A percentile compares a stretch with the other conserved stretches of the same genome.
These are phyloP conservation scores for Pyrochroa serraticornis DNA, from an alignment of 2,888 invertebrate species.

Conservation along the genomic window DNA sequence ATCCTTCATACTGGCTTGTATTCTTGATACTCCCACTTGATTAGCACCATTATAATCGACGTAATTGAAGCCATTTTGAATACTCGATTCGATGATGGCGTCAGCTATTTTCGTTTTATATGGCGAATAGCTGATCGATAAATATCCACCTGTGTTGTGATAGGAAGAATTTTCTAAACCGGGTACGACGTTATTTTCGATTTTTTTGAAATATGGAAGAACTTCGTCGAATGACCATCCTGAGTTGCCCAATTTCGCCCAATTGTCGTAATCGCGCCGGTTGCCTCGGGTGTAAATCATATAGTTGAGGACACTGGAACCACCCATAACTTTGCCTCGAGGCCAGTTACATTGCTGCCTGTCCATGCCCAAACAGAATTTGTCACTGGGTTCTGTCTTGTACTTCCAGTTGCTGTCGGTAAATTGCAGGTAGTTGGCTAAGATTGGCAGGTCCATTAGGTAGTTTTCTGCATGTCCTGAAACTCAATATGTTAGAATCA, in stretches of 20 bases:
- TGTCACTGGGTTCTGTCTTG: conserved; percentile 76
- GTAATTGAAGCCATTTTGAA: conserved; percentile 67
- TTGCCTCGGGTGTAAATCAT: conserved; percentile 93
- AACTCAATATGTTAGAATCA: conserved; percentile 6
- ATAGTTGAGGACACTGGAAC: conserved; percentile 85
- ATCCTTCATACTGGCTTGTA: conserved; percentile 61
- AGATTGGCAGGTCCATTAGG: conserved; percentile 77
- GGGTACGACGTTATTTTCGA: conserved; percentile 81
- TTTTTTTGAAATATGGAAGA: conserved; percentile 83
- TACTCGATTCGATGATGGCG: conserved; percentile 69
- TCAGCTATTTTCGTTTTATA: conserved; percentile 65
- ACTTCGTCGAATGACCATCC: conserved; percentile 73
- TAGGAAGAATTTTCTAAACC: conserved; percentile 64
- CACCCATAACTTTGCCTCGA: conserved; percentile 70
- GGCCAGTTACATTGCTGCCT: conserved; percentile 80
- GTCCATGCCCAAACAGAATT: conserved; percentile 76
- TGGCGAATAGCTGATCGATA: conserved; percentile 64
- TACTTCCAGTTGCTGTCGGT: conserved; percentile 81
- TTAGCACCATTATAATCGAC: conserved; percentile 71
- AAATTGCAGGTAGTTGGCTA: conserved; percentile 75
- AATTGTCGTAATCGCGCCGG: conserved; percentile 82
- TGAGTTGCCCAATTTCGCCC: conserved; percentile 82
- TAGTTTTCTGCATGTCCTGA: conserved; percentile 70
- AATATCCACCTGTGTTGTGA: conserved; percentile 63
- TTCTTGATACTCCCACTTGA: conserved; percentile 61